phyloP scores from a whole-genome alignment of 2,888 invertebrate genomes.

The Mellilla xanthometata region DNA sequence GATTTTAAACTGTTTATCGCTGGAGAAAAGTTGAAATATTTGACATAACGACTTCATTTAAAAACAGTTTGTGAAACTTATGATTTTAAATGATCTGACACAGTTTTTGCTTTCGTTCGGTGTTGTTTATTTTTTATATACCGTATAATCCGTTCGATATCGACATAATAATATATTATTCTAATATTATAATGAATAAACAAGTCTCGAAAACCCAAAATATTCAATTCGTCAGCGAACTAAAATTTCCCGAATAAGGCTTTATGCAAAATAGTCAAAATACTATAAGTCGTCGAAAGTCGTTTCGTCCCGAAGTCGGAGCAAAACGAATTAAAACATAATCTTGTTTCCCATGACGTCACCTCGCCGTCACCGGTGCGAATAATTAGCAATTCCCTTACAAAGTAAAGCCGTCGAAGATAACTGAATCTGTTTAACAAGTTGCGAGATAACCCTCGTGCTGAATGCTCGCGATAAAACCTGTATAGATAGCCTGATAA shows the following conservation, averaged over 20 bases:
- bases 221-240: neutral
- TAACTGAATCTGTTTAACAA: slow-evolving; percentile 67
- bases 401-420: slow-evolving; percentile 44
- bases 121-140: too few species aligned
- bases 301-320: slow-evolving; percentile 10
- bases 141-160: neutral
- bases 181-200: neutral
- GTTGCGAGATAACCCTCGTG: slow-evolving; percentile 39
- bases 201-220: too few species aligned
- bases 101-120: slow-evolving; percentile 13
- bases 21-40: slow-evolving; percentile 27
- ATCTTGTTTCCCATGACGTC: slow-evolving; percentile 41
- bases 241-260: neutral
- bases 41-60: slow-evolving; percentile 31
- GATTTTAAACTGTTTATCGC: slow-evolving; percentile 32
- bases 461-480: slow-evolving; percentile 16
- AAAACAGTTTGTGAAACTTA: slow-evolving; percentile 25
- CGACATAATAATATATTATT: too few species aligned
- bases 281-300: slow-evolving; percentile 14
- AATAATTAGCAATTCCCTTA: slow-evolving; percentile 66
- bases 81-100: slow-evolving; percentile 7
- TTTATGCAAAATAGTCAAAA: slow-evolving; percentile 14
- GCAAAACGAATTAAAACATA: slow-evolving; percentile 28
- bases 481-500: slow-evolving; percentile 12
- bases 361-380: slow-evolving; percentile 50